Evolutionary conservation across 2,888 invertebrate genomes (phyloP).

Genomic region (Mimachlamys varia): DNA sequence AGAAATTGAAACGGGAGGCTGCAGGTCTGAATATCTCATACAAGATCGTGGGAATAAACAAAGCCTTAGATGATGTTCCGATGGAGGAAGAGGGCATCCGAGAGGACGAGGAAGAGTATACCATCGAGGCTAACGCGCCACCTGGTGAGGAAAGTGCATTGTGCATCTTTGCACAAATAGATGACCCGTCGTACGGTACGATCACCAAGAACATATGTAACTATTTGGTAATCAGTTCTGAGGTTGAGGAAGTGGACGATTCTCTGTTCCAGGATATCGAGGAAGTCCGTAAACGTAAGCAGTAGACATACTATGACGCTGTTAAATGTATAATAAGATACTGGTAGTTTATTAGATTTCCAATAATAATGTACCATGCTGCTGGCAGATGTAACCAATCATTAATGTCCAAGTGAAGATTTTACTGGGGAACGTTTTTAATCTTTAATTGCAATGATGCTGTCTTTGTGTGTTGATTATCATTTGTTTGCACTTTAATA

Average conservation of each 20-base stretch:
- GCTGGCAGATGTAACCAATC: no score
- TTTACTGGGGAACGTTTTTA: no score
- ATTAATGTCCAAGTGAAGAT: no score
- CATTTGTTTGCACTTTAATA: no score
- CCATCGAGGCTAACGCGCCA: constrained; percentile 43
- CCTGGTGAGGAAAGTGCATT: constrained; percentile 50
- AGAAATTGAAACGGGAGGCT: constrained; percentile 53
- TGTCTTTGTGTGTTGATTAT: no score
- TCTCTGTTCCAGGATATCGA: constrained; percentile 47
- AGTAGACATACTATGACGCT: background rate
- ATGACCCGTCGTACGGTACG: constrained; percentile 47
- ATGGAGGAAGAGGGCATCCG: constrained; percentile 53
- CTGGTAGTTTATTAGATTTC: no score
- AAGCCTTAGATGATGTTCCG: constrained; percentile 53
- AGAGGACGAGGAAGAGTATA: constrained; percentile 52
- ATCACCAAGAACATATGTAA: constrained; percentile 74
- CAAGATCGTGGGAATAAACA: constrained; percentile 55
- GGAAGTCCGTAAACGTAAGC: constrained; percentile 60
- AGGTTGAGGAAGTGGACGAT: constrained; percentile 50
- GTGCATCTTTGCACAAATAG: constrained; percentile 45
- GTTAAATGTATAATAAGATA: no score
- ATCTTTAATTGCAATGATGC: no score
- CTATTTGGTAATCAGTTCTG: constrained; percentile 64
- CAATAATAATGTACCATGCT: no score
- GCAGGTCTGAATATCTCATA: constrained; percentile 52